Conservation (phyloP, 2,888 invertebrate genomes). For the Nebria salina region DNA sequence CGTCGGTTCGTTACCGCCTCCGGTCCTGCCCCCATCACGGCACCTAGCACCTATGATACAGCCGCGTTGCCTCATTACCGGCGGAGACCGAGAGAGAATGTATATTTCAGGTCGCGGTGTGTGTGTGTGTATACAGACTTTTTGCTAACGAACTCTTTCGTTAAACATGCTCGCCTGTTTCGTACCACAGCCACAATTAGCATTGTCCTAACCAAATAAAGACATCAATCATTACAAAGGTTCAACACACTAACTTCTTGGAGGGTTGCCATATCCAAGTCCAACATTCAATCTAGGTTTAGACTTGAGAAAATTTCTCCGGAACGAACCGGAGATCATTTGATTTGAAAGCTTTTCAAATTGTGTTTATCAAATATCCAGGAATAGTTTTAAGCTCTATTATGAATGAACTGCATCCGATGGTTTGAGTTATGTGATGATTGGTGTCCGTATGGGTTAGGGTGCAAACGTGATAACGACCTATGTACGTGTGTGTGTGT, state of each 20-base stretch:
- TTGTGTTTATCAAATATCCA: no score
- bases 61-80: slow-evolving; percentile 21
- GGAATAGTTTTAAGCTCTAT: no score
- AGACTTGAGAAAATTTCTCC: no score
- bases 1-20: slow-evolving; percentile 23
- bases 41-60: slow-evolving; percentile 23
- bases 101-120: neutral
- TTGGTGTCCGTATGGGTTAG: neutral
- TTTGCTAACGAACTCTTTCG: neutral
- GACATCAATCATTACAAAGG: no score
- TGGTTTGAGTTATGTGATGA: neutral
- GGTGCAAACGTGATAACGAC: neutral
- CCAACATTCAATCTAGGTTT: no score
- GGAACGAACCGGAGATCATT: no score
- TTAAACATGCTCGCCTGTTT: neutral
- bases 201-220: no score
- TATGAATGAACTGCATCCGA: neutral
- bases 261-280: no score
- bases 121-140: neutral
- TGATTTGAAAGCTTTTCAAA: no score
- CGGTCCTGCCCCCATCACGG: slow-evolving; percentile 18
- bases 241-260: no score
- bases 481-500: neutral
- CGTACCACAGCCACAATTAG: neutral
- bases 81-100: neutral